Evolutionary conservation across 2,888 invertebrate species (phyloP), one percentile per base, ranked within the genome.

Genomic region (Calameuta pallipes): DNA sequence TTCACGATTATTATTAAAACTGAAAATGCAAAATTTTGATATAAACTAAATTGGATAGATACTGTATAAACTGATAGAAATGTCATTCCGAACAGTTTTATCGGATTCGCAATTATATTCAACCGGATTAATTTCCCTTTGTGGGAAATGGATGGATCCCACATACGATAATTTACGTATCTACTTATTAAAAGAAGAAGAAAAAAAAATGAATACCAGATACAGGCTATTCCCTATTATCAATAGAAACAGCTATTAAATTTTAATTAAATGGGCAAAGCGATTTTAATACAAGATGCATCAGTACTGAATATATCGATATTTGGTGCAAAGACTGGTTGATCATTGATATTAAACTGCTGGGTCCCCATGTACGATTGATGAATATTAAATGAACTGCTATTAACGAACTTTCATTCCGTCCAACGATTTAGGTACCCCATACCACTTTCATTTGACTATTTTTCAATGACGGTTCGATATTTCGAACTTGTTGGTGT

Each of bases 301-400:
- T 9, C 23, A 2, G 6, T 23, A 56, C 56, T 23, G 56, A 23
- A 56, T 56, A 56, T 56, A 23, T 56, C 23, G 56, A 56, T 73
- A 78, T 78, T 80, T 76, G 76, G 75, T 69, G 77, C 78, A 80
- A 76, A 74, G 73, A 34, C 78, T 69, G 80, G 79, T 83, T 80
- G 82, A 80, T 83, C 82, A 84, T 80, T 82, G 81, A 80, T 83
- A 82, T 81, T 82, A 80, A 81, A 80, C 79, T 77, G 76, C 73
- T 76, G 79, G 79, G 80, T 83, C 76, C 80, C 79, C 80, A 81
- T 77, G 75, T 78, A 78, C 76, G 80, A 84, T 83, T 78, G 82
- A 81, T 82, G 82, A 82, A 82, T 83, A 82, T 80, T 80, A 80
- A 80, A 83, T 83, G 79, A 79, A 41, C 77, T 77, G 41, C 79